Conservation (phyloP, 2,888 invertebrate species). For the Drosophila rubida region DNA sequence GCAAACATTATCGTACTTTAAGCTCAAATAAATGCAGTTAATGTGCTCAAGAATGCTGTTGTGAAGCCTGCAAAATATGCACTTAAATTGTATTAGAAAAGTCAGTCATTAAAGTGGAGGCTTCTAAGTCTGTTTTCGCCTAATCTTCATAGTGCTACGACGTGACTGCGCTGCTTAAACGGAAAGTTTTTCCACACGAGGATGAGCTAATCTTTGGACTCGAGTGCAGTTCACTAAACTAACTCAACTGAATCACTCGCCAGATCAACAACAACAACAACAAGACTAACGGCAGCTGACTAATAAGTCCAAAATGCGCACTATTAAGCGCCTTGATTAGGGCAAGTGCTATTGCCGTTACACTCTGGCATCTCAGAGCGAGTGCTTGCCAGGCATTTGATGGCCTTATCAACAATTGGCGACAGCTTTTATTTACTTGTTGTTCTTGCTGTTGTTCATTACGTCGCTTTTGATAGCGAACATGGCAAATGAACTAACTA, state of each 20-base stretch:
- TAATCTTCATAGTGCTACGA: too few relatives aligned
- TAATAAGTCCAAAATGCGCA: conserved; percentile 14
- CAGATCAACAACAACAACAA: conserved; percentile 9
- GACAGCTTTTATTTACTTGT: conserved; percentile 29
- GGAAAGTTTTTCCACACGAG: conserved; percentile 1
- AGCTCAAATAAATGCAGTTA: too few relatives aligned
- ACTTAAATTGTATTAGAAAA: too few relatives aligned
- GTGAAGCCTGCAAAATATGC: too few relatives aligned
- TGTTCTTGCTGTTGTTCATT: conserved; percentile 32
- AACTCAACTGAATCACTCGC: conserved; percentile 2
- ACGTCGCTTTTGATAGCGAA: conserved; percentile 45
- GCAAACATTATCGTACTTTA: background rate
- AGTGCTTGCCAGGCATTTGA: conserved; percentile 20
- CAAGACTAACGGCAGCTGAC: conserved; percentile 6
- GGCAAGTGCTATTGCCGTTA: conserved; percentile 14
- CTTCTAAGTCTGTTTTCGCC: background rate
- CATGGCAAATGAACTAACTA: conserved; percentile 32
- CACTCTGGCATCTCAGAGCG: conserved; percentile 11
- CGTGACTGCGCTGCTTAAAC: too few relatives aligned
- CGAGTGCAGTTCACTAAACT: background rate
- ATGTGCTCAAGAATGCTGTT: too few relatives aligned
- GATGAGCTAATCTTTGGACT: conserved; percentile 2
- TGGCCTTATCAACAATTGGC: conserved; percentile 51
- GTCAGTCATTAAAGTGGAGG: too few relatives aligned
- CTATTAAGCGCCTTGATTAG: background rate